Percentiles rank a stretch among this genome's conserved stretches.
These are phyloP conservation scores for Pachyuromys duprasi DNA, from an alignment of 2,797 vertebrate species.

Conservation along the genomic window DNA sequence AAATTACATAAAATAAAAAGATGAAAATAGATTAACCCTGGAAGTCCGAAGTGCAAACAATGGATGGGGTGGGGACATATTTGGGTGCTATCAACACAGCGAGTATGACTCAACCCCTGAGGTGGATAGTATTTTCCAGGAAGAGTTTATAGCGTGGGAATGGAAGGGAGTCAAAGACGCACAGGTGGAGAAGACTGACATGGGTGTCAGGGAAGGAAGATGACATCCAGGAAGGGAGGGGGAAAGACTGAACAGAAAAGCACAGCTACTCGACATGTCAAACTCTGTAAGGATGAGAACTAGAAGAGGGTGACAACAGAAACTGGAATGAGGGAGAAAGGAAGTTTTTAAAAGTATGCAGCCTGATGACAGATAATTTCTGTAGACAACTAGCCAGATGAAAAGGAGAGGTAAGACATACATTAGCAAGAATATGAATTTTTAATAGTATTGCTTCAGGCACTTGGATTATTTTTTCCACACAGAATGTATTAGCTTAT, in stretches of 20 bases:
- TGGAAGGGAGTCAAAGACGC: background rate
- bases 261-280: background rate
- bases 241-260: background rate
- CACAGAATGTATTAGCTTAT: background rate
- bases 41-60: background rate
- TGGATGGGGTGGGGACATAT: background rate
- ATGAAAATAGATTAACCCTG: background rate
- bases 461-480: background rate
- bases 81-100: background rate
- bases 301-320: background rate
- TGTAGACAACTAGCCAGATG: background rate
- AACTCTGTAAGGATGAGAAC: background rate
- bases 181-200: background rate
- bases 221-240: background rate
- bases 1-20: background rate
- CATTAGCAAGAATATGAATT: background rate
- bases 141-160: background rate
- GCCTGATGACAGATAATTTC: background rate
- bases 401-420: background rate
- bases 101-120: background rate
- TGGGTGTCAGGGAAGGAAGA: background rate
- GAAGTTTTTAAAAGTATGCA: background rate
- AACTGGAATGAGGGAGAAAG: background rate
- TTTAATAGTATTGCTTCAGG: background rate
- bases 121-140: background rate